A percentile compares a stretch with the other conserved stretches of the same genome.
Evolutionary conservation across 2,797 vertebrate genomes (phyloP).

Genomic region (Alfaro cultratus): DNA sequence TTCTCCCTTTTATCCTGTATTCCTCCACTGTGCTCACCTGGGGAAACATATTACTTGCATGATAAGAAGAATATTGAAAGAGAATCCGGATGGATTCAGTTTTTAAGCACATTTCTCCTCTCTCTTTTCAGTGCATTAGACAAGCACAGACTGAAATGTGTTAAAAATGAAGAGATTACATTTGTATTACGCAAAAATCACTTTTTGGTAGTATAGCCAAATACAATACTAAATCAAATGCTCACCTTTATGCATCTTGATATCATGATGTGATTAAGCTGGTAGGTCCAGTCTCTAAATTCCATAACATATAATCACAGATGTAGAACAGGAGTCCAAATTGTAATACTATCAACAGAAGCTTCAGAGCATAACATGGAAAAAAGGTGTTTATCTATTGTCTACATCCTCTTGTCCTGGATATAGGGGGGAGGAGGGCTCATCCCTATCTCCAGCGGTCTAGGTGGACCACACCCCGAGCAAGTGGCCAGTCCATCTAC

Average conservation of each 20-base stretch:
- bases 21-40: constrained; percentile 67
- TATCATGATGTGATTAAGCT: constrained; percentile 50
- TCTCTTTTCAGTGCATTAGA: constrained; percentile 28
- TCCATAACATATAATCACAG: constrained; percentile 57
- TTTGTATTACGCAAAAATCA: constrained; percentile 23
- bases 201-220: constrained; percentile 24
- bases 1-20: constrained; percentile 75
- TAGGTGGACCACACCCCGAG: not conserved
- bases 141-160: constrained; percentile 13
- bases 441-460: not conserved
- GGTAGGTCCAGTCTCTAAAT: constrained; percentile 13
- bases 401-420: not conserved
- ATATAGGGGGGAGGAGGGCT: not conserved
- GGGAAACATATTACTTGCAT: constrained; percentile 72
- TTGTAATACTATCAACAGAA: constrained; percentile 21
- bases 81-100: constrained; percentile 57
- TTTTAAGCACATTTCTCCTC: constrained; percentile 56
- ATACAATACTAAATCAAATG: constrained; percentile 42
- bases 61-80: constrained; percentile 75
- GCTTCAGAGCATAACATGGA: not conserved
- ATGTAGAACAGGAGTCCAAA: constrained; percentile 26
- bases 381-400: not conserved
- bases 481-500: not conserved
- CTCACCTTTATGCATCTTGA: constrained; percentile 53
- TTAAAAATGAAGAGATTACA: constrained; percentile 30